A percentile compares a stretch with the other conserved stretches of the same genome.
These are phyloP conservation scores for Pseudomyrmex gracilis DNA, from an alignment of 1,140 invertebrate genomes.

Conservation along the genomic window DNA sequence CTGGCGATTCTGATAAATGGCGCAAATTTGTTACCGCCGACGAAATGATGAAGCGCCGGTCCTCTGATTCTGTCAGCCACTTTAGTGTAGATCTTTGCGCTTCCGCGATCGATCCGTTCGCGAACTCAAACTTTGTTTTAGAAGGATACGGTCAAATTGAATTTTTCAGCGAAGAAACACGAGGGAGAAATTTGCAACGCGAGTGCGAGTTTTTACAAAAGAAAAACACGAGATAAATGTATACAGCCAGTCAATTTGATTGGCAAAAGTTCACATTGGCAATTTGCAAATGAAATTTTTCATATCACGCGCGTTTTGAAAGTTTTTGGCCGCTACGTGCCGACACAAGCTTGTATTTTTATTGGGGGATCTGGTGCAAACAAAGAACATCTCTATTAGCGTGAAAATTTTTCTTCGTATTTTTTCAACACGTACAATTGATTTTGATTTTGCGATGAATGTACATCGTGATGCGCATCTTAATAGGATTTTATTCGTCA, in stretches of 20 bases:
- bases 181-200: constrained; percentile 1
- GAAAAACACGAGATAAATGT: background rate
- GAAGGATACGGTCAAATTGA: background rate
- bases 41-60: constrained; percentile 32
- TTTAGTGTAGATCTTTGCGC: constrained; percentile 16
- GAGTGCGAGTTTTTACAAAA: background rate
- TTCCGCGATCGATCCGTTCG: constrained; percentile 11
- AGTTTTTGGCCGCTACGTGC: constrained; percentile 3
- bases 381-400: background rate
- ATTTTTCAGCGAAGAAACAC: constrained; percentile 42
- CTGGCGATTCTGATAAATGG: constrained; percentile 44
- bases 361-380: background rate
- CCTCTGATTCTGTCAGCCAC: background rate
- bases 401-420: background rate
- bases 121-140: constrained; percentile 12
- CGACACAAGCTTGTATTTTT: background rate
- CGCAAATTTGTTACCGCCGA: constrained; percentile 40
- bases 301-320: background rate
- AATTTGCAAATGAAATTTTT: constrained; percentile 47
- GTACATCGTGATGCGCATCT: background rate
- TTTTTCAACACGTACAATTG: too few relatives aligned
- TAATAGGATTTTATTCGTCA: background rate
- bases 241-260: constrained; percentile 23
- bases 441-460: too few relatives aligned
- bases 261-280: constrained; percentile 22